Evolutionary conservation across 1,140 invertebrate species (phyloP).

Genomic region (Lamellibrachia luymesi): DNA sequence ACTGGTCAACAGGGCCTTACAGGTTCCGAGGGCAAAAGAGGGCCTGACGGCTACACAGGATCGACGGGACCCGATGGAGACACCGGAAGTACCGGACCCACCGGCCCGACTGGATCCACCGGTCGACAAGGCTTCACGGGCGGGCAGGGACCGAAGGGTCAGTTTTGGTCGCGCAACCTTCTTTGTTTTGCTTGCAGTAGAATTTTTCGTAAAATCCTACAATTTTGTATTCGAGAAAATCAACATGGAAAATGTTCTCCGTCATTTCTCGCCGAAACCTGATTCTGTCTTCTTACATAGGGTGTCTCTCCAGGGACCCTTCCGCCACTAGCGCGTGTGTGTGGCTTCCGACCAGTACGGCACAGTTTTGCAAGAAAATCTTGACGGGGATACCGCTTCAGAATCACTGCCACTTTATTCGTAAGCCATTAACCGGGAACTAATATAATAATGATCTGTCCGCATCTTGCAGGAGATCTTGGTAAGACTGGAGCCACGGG

Average conservation of each 20-base stretch:
- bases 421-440: background rate
- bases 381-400: too few species aligned
- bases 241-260: too few species aligned
- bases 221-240: too few species aligned
- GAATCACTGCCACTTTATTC: background rate
- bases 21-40: constrained; percentile 10
- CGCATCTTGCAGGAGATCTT: background rate
- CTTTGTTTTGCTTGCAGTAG: too few species aligned
- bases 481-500: constrained; percentile 36
- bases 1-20: constrained; percentile 10
- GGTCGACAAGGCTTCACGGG: constrained; percentile 32
- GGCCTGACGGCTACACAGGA: constrained; percentile 1
- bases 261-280: too few species aligned
- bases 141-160: background rate
- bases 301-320: too few species aligned
- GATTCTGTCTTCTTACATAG: too few species aligned
- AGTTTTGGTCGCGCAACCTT: too few species aligned
- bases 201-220: too few species aligned
- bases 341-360: too few species aligned
- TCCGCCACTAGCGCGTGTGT: too few species aligned
- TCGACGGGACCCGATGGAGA: constrained; percentile 15
- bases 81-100: constrained; percentile 30
- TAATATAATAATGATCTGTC: background rate
- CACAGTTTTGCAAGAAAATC: too few species aligned
- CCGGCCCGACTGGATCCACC: background rate